Percentiles rank a stretch among this genome's conserved stretches.
These are phyloP conservation scores for Elephas maximus DNA, from an alignment of 2,113 vertebrate species.

Conservation along the genomic window DNA sequence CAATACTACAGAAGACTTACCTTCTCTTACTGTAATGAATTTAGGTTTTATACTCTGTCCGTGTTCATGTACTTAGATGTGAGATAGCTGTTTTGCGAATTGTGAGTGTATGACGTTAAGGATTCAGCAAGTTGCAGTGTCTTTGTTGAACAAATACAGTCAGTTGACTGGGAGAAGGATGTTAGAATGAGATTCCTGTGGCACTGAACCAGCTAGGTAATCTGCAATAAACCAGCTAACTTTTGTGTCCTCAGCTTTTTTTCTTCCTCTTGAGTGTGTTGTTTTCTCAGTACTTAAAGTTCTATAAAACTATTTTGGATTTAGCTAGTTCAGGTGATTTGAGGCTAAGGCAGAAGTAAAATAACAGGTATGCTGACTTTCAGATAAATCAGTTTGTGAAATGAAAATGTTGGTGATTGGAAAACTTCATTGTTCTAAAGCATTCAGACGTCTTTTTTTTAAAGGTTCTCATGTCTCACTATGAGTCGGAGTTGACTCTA, in stretches of 20 bases:
- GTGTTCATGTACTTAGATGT: not conserved
- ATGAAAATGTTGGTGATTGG: not conserved
- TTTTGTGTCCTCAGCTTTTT: not conserved
- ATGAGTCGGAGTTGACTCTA: too few species aligned
- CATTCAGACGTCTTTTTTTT: not conserved
- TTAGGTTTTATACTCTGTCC: not conserved
- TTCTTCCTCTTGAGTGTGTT: not conserved
- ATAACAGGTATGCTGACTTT: not conserved
- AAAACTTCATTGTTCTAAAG: not conserved
- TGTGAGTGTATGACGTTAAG: not conserved
- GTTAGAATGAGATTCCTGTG: not conserved
- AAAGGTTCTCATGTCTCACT: not conserved
- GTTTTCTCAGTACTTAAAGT: not conserved
- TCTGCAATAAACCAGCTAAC: not conserved
- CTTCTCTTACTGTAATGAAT: not conserved
- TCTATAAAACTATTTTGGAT: slow-evolving; percentile 22
- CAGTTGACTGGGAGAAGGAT: not conserved
- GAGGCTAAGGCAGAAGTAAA: slow-evolving; percentile 2
- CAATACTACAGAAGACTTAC: not conserved
- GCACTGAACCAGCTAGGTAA: not conserved
- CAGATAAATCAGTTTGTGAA: slow-evolving; percentile 5
- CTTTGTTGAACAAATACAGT: slow-evolving; percentile 18
- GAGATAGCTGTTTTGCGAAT: not conserved
- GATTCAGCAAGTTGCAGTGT: not conserved
- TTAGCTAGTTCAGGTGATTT: slow-evolving; percentile 1